Percentiles rank a stretch among this genome's conserved stretches.
phyloP scores from a whole-genome alignment of 2,888 invertebrate species.

The Ellobium chinense region DNA sequence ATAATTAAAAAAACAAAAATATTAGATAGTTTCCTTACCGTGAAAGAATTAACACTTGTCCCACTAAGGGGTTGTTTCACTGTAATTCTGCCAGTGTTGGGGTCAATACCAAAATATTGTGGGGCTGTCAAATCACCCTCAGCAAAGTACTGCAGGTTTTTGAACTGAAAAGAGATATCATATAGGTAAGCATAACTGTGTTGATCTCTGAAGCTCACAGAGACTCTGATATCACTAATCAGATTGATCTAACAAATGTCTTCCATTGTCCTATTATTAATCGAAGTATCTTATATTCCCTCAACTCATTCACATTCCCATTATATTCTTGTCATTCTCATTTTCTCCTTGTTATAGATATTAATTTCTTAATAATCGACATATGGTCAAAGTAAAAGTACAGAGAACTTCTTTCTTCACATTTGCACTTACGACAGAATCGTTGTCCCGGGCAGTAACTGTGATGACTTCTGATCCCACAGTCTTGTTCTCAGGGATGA shows the following conservation, averaged over 20 bases:
- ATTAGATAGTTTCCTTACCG: neutral
- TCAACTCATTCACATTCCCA: no score
- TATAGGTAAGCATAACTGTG: no score
- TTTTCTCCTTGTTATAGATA: no score
- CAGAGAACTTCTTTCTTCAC: no score
- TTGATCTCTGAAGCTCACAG: no score
- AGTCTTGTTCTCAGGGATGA: constrained; percentile 33
- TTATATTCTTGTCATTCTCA: no score
- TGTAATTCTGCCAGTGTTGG: constrained; percentile 45
- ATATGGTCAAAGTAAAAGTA: no score
- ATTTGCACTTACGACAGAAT: constrained; percentile 33
- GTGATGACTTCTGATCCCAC: neutral
- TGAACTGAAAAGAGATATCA: constrained; percentile 18
- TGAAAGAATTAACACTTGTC: neutral
- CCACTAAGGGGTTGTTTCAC: constrained; percentile 44
- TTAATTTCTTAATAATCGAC: no score
- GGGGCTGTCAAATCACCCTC: constrained; percentile 36
- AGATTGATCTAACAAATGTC: no score
- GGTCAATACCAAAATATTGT: constrained; percentile 53
- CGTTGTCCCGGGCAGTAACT: constrained; percentile 41
- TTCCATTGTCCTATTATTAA: no score
- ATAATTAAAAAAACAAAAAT: neutral
- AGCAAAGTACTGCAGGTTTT: constrained; percentile 17
- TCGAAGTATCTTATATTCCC: no score
- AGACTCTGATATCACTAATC: no score